A percentile compares a stretch with the other conserved stretches of the same genome.
Evolutionary conservation across 2,888 invertebrate species (phyloP).

Genomic region (Hydrotaea diabolus): DNA sequence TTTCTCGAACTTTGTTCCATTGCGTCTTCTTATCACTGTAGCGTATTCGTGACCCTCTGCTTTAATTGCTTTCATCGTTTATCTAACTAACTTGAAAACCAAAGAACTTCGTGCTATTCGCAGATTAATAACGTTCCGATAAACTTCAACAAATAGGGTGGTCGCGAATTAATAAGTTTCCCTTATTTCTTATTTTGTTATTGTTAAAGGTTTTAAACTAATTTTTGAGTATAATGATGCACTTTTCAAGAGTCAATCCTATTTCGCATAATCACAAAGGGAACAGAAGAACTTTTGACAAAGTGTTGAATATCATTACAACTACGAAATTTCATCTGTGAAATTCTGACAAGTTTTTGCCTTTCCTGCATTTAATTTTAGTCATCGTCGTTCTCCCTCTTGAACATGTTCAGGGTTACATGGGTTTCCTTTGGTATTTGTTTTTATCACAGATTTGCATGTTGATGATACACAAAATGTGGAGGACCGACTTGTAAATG

Average conservation of each 20-base stretch:
- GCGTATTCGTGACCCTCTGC: no score
- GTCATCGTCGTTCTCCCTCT: not conserved
- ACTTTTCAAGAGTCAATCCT: conserved; percentile 55
- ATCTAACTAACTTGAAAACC: no score
- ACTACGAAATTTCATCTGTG: conserved; percentile 47
- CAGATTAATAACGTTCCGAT: no score
- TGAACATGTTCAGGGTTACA: conserved; percentile 40
- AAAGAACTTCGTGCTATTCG: no score
- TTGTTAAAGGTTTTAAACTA: conserved; percentile 22
- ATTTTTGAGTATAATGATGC: conserved; percentile 37
- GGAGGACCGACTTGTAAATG: conserved; percentile 51
- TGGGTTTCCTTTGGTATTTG: conserved; percentile 38
- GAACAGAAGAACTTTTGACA: conserved; percentile 38
- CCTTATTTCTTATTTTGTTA: conserved; percentile 27
- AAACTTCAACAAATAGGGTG: not conserved
- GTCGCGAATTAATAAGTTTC: conserved; percentile 45
- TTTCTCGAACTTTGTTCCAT: no score
- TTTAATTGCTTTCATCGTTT: no score
- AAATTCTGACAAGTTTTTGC: conserved; percentile 36
- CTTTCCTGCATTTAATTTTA: conserved; percentile 32
- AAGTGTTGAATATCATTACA: conserved; percentile 58
- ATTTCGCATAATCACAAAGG: conserved; percentile 40
- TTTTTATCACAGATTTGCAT: conserved; percentile 59
- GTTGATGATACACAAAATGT: conserved; percentile 52
- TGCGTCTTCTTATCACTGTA: no score